Percentiles rank a stretch among this genome's conserved stretches.
These are phyloP conservation scores for Aphelinus certus DNA, from an alignment of 1,140 invertebrate species.

Conservation along the genomic window DNA sequence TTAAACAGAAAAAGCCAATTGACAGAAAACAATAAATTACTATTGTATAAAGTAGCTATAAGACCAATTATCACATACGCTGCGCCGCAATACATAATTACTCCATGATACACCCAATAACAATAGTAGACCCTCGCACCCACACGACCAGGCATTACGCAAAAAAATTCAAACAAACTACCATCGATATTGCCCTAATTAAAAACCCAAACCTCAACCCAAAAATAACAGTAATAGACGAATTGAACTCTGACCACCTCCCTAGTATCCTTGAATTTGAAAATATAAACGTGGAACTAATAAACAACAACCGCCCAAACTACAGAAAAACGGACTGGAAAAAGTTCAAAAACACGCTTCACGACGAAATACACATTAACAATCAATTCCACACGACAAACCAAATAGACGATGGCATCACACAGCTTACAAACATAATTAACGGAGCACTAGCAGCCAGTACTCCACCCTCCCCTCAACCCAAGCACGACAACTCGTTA, in stretches of 20 bases:
- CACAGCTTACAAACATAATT: no score
- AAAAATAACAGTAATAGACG: slow-evolving; percentile 7
- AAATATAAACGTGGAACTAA: neutral
- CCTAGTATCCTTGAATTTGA: neutral
- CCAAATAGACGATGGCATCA: no score
- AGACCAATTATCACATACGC: no score
- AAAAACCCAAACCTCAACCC: slow-evolving; percentile 7
- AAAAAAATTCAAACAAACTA: neutral
- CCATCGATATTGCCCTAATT: slow-evolving; percentile 19
- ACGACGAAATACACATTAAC: neutral
- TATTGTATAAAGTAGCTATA: no score
- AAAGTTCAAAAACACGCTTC: slow-evolving; percentile 9
- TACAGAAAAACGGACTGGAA: neutral
- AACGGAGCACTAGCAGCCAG: no score
- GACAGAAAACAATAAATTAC: no score
- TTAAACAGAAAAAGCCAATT: no score
- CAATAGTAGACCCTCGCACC: no score
- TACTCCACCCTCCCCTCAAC: no score
- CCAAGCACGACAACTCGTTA: no score
- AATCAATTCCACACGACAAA: neutral
- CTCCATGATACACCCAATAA: no score
- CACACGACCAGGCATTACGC: no score
- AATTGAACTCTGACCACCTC: slow-evolving; percentile 13
- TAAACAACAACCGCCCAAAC: neutral
- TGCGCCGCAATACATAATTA: slow-evolving; percentile 5